A percentile compares a stretch with the other conserved stretches of the same genome.
phyloP scores from a whole-genome alignment of 2,113 vertebrate species.

The Chaetodon auriga region DNA sequence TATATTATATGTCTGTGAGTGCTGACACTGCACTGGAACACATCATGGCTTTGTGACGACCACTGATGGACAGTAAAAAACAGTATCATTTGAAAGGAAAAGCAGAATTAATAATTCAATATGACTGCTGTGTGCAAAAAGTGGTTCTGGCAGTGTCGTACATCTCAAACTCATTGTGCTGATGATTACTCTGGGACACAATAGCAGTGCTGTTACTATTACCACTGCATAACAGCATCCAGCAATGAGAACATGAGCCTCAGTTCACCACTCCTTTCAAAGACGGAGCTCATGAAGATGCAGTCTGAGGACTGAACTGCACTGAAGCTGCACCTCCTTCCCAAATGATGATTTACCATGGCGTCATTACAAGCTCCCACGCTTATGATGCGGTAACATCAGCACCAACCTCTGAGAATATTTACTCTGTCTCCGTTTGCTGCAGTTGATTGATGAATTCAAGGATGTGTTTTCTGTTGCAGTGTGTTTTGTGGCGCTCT shows the following conservation, averaged over 20 bases:
- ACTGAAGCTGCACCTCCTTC: background rate
- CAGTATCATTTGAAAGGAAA: conserved; percentile 7
- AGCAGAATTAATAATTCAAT: conserved; percentile 18
- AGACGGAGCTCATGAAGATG: background rate
- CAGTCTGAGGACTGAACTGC: background rate
- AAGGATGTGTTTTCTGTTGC: background rate
- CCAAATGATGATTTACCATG: background rate
- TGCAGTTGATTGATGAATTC: background rate
- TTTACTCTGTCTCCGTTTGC: background rate
- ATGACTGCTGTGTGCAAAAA: background rate
- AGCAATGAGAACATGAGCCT: background rate
- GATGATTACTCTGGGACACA: conserved; percentile 4
- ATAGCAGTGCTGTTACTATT: background rate
- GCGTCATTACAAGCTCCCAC: background rate
- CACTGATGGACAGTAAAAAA: conserved; percentile 6
- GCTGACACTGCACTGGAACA: conserved; percentile 10
- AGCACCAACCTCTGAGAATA: background rate
- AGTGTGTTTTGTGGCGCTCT: background rate
- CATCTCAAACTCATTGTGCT: conserved; percentile 14
- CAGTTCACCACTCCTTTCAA: background rate
- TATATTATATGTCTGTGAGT: background rate
- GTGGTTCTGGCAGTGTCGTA: conserved; percentile 1
- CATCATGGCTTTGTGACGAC: background rate
- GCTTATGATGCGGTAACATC: too few relatives aligned
- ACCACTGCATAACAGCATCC: background rate